Evolutionary conservation across 1,140 invertebrate genomes (phyloP), one percentile per base, ranked within the genome.

Genomic region (Zaprionus camerounensis): DNA sequence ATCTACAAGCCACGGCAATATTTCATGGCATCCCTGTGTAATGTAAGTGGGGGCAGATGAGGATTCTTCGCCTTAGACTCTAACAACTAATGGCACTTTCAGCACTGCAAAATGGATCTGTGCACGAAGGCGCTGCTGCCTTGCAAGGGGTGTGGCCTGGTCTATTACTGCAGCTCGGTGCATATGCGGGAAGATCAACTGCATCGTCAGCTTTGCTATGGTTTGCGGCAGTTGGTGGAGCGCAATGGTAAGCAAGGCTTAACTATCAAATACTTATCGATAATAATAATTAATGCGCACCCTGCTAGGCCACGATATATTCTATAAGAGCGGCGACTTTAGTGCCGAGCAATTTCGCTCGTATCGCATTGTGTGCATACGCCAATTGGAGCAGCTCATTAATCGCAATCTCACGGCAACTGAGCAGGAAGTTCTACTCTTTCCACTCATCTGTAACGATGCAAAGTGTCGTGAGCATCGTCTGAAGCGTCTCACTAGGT

Each of bases 381-480:
- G 94, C 0, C 93, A 94, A 2, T 93, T 95, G 56, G 94, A 96
- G 77, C 93, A 94, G 51, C 92, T 93, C 2, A 83, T 96, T 4
- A 94, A 94, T 44, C 93, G 96, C 38, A 82, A 91, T 6, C 78
- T 96, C 24, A 92, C 94, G 12, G 93, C 95, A 0, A 96, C 94
- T 93, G 96, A 96, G 79, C 94, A 94, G 61, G 96, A 96, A 78
- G 94, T 95, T 0, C 82, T 96, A 5, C 90, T 96, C 3, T 96
- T 96, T 80, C 95, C 96, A 0, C 93, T 94, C 24, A 92, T 95
- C 2, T 96, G 96, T 80, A 83, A 91, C 5, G 90, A 93, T 49
- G 74, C 82, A 1, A 82, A 76, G 15, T 95, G 95, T 61, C 92
- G 94, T 11, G 93, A 95, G 57, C 93, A 94, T 85, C 91, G 91